Base-by-base conservation (phyloP, 2,113 vertebrate species). In the Oceanites oceanicus region DNA sequence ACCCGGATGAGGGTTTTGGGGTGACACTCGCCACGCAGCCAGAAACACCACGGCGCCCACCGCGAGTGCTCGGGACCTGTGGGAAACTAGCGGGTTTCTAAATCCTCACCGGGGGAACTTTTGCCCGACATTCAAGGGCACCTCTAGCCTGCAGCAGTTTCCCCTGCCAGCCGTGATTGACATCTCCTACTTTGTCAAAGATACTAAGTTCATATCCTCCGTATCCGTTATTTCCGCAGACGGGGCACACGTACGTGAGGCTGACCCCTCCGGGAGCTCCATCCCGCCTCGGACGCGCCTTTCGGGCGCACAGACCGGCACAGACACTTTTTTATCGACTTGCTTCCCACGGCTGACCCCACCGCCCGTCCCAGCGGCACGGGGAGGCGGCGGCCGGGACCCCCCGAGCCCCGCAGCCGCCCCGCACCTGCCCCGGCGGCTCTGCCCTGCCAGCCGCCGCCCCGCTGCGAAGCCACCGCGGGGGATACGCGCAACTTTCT, bases 81-180 rank as follows among this genome's bases (percentile, higher is more conserved):
- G 73, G 50, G 42, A 77, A 95, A 70, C 55, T 3, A 80, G 20
- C 10, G 27, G 65, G 25, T 53, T 68, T 44, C 80, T 80, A 49
- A 61, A 80, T 25, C 53, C 55, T 80, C 36, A 0, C 59, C 73
- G 50, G 9, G 6, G 44, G 50, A 94, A 97, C 94, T 96, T 96
- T 42, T n/a, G 47, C 61, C 77, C 38, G 50, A 62, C 68, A 38
- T 45, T 88, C 87, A 91, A 97, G 84, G 95, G 76, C 94, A 93
- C 87, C 80, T 77, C 80, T 50, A 66, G 34, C 12, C 92, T 16
- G 72, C 63, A 29, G 67, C 62, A 29, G 23, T 1, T 62, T 67
- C 66, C 47, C 83, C 61, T 11, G 58, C 38, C 83, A 88, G 71
- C 45, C 40, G 10, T 15, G 89, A 83, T 1, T n/a, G 92, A 63